Base-by-base conservation (phyloP, 2,113 vertebrate species). In the Athene noctua region DNA sequence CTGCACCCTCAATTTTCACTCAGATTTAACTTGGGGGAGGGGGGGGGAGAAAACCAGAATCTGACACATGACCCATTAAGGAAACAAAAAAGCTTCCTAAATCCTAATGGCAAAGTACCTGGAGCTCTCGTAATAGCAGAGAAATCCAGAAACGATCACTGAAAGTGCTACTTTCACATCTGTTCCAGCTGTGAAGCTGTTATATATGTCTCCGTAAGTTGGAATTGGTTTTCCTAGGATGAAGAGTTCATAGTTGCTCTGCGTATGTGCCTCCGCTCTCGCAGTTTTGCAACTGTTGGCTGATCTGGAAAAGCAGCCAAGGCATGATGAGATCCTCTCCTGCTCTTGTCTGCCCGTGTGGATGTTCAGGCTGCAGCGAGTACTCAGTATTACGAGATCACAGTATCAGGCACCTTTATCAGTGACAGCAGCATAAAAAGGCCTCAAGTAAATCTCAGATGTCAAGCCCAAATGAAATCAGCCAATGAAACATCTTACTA, bases 21-120 rank as follows among this genome's bases (percentile, higher is more conserved):
- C 5, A 2, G 22, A 3, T 70, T 61, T 61, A 42, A 58, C 16
- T 72, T 0, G 1, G 23, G 23, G 23, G n/a, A 57, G 1, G 17
- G 23, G 20, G 32, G 23, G 20, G 32, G 62, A 6, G 1, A 73
- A 77, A 55, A 34, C 5, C 9, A 15, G 21, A 21, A 10, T 44
- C 68, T 79, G 16, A 52, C 23, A 20, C 7, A 9, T 66, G 22
- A 30, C 2, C 4, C 3, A 4, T 34, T 51, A 29, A 42, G 32
- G 17, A 68, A 95, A 67, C 10, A 54, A 54, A 77, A 83, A 62
- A 66, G 12, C 14, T 88, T 15, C 44, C 14, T 4, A 3, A 30
- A 40, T 49, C 8, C 44, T 74, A 49, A 11, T 58, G 22, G 38
- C 5, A 8, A 13, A 46, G 27, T 71, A 19, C 9, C 9, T 42